Base-by-base conservation (phyloP, 2,888 invertebrate genomes). In the Uloborus plumipes region DNA sequence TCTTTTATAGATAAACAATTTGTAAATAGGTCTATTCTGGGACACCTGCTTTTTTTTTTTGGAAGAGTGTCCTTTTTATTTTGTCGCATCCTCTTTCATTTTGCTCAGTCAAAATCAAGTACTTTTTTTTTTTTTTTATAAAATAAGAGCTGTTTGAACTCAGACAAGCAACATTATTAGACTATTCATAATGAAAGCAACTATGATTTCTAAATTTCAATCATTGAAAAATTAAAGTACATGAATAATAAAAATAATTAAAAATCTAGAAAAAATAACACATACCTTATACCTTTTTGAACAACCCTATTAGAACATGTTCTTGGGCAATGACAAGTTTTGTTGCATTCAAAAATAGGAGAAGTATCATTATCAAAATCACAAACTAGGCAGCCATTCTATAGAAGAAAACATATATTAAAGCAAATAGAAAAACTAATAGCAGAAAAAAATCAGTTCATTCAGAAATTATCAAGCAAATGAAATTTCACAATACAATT, bases 321-420 rank as follows among this genome's bases (percentile, higher is more conserved):
- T 77, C 94, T 93, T 90, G 95, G 94, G 88, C 97, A 97, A 13
- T 92, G 91, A 89, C 97, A 97, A 1, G 94, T 93, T 88, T 93
- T 93, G 89, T 95, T 96, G 89, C 97, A 97, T 90, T 97, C 96
- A 89, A 96, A 97, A 87, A 97, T 91, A 91, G 96, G 96, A 75
- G 96, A 94, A 91, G 96, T 96, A 90, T 87, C 15, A 86, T 88
- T 86, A 89, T 95, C 95, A 89, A 97, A 96, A 88, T 93, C 92
- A 14, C 92, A 91, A 74, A 92, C 90, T 65, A 97, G 91, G 62
- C 93, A 93, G 4, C 95, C 95, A 87, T 93, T 93, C 88, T 89
- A 83, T 3, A 86, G 85, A 78, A 61, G 50, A 84, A 59, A 62
- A 15, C 49, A 67, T 13, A 20, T 18, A 20, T 0, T 16, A 47